These are phyloP conservation scores for Apodemus sylvaticus DNA, from an alignment of 2,113 vertebrate genomes.

Conservation along the genomic window DNA sequence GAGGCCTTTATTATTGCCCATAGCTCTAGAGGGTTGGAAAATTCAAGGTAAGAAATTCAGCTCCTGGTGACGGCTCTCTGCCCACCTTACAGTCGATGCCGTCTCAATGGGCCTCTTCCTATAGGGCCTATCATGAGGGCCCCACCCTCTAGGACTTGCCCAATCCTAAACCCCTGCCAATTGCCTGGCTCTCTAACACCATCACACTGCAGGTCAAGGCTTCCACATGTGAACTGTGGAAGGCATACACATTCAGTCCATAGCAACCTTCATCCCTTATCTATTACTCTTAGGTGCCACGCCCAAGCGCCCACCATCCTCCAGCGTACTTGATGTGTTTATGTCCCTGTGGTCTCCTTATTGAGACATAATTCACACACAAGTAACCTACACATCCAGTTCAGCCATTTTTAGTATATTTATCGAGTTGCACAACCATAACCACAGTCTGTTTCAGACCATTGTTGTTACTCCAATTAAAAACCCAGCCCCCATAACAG, in stretches of 20 bases:
- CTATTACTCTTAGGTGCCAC: background rate
- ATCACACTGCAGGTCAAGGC: background rate
- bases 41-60: background rate
- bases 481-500: background rate
- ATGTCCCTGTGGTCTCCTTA: background rate
- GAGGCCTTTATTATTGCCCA: no score
- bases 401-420: background rate
- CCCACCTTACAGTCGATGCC: background rate
- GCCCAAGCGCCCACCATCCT: background rate
- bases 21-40: background rate
- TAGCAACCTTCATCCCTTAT: background rate
- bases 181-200: background rate
- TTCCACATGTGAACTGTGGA: background rate
- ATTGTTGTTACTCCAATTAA: background rate
- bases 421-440: background rate
- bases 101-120: background rate
- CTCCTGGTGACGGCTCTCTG: background rate
- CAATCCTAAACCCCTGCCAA: background rate
- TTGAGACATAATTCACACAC: background rate
- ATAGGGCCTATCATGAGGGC: background rate
- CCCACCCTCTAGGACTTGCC: background rate
- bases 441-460: background rate
- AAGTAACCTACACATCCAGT: background rate
- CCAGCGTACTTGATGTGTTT: background rate
- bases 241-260: no score